Percentiles rank a stretch among this genome's conserved stretches.
These are phyloP conservation scores for Barnardius zonarius DNA, from an alignment of 2,113 vertebrate genomes.

Conservation along the genomic window DNA sequence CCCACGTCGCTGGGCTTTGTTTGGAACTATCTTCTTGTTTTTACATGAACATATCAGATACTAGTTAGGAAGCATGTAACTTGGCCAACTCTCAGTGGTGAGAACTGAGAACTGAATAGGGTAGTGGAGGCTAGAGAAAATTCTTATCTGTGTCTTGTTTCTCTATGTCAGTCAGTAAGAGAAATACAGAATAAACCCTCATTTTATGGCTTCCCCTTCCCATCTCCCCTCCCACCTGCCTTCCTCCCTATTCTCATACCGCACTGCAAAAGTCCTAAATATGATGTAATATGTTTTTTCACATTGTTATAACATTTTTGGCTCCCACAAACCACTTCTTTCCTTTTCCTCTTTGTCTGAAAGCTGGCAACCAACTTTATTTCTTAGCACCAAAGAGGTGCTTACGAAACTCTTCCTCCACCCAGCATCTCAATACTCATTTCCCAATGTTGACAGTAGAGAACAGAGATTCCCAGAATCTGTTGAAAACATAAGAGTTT, in stretches of 20 bases:
- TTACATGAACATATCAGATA: neutral
- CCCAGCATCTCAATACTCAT: neutral
- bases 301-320: slow-evolving; percentile 1
- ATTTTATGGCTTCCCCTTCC: slow-evolving; percentile 25
- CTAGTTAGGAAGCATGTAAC: neutral
- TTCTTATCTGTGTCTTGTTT: neutral
- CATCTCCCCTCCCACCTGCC: neutral
- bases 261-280: slow-evolving; percentile 3
- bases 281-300: neutral
- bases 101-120: neutral
- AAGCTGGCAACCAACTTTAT: neutral
- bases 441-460: neutral
- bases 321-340: neutral
- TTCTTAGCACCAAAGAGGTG: neutral
- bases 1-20: neutral
- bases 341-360: slow-evolving; percentile 4
- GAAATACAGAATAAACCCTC: neutral
- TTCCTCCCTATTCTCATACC: neutral
- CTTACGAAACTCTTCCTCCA: neutral
- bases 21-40: neutral
- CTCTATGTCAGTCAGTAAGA: neutral
- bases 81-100: neutral
- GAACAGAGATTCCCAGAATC: slow-evolving; percentile 4
- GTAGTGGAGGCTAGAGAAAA: neutral
- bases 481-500: neutral